Percentiles rank a stretch among this genome's conserved stretches.
These are phyloP conservation scores for Sinocyclocheilus anshuiensis DNA, from an alignment of 2,113 vertebrate genomes.

Conservation along the genomic window DNA sequence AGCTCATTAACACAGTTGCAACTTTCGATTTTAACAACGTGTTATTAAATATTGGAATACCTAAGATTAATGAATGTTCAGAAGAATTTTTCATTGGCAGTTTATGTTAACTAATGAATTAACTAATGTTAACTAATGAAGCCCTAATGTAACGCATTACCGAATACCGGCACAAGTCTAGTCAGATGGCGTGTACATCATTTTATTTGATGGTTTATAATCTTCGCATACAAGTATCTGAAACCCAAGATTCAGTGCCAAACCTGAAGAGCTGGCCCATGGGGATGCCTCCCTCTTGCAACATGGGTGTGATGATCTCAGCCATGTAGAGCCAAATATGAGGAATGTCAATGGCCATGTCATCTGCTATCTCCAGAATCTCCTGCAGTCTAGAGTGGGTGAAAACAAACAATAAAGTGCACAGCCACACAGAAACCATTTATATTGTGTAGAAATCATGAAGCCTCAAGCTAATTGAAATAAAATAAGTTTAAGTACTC, in stretches of 20 bases:
- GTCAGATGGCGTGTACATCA: not conserved
- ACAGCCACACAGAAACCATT: not conserved
- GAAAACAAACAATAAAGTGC: not conserved
- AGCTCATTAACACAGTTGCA: no score
- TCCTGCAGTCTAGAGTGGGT: conserved; percentile 79
- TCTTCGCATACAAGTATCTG: not conserved
- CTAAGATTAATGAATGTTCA: no score
- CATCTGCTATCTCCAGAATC: conserved; percentile 88
- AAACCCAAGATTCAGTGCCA: conserved; percentile 33
- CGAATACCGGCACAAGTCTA: no score
- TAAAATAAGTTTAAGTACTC: no score
- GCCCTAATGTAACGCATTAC: no score
- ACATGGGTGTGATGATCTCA: conserved; percentile 88
- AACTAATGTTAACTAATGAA: no score
- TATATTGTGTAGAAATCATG: not conserved
- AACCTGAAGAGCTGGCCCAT: conserved; percentile 94
- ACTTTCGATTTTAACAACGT: no score
- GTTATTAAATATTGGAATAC: no score
- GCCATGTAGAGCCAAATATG: conserved; percentile 97
- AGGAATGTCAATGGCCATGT: conserved; percentile 97
- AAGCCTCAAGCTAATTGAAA: no score
- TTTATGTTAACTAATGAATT: no score
- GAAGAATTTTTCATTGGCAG: no score
- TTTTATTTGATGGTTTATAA: not conserved
- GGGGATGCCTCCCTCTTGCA: conserved; percentile 88